Percentiles rank a stretch among this genome's conserved stretches.
Conservation (phyloP, 2,797 vertebrate species). For the Botia kubotai region DNA sequence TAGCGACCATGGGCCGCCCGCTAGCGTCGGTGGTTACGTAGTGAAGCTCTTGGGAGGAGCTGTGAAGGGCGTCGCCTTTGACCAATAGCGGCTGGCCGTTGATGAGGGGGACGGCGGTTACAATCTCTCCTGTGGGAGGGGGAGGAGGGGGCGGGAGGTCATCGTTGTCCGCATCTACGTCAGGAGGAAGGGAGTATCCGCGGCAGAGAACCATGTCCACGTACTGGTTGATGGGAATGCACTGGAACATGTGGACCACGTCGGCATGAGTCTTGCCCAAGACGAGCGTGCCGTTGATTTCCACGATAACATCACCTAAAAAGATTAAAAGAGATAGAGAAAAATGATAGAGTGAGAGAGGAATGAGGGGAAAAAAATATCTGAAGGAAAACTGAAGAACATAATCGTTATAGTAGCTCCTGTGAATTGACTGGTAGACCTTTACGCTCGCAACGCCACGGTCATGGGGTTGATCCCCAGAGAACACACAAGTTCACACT, state of each 20-base stretch:
- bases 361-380: neutral
- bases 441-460: no score
- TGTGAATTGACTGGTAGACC: no score
- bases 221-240: constrained; percentile 92
- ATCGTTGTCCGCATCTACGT: constrained; percentile 74
- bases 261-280: constrained; percentile 97
- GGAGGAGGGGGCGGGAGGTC: constrained; percentile 62
- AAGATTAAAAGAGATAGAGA: neutral
- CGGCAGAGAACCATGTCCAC: constrained; percentile 95
- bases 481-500: no score
- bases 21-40: constrained; percentile 77
- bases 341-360: neutral
- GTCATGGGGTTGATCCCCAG: no score
- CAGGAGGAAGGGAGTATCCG: constrained; percentile 94
- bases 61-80: constrained; percentile 80
- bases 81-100: constrained; percentile 78
- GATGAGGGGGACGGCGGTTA: constrained; percentile 76
- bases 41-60: constrained; percentile 81
- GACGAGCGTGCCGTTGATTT: constrained; percentile 92
- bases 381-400: neutral
- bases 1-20: constrained; percentile 69
- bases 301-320: constrained; percentile 95
- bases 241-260: constrained; percentile 98
- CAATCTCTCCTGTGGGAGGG: constrained; percentile 67
- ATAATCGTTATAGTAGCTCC: no score